Evolutionary conservation across 2,113 vertebrate species (phyloP).

Genomic region (Lepidothrix coronata): DNA sequence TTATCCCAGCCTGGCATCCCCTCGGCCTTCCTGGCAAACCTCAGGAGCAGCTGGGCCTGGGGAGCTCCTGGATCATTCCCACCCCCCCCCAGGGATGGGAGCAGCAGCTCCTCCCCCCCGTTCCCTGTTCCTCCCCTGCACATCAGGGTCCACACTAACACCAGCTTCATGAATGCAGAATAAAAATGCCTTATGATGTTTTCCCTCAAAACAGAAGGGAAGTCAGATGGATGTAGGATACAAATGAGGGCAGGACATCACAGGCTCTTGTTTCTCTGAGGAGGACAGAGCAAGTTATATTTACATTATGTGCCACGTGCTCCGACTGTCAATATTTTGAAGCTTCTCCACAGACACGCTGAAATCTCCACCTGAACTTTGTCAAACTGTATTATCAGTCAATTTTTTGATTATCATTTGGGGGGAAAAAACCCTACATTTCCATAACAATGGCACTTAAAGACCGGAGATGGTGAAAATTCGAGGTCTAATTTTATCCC

Average conservation of each 20-base stretch:
- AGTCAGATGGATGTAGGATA: background rate
- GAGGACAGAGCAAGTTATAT: background rate
- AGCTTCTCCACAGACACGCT: accelerated
- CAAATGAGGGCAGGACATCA: background rate
- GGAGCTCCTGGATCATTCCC: background rate
- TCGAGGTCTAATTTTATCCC: conserved; percentile 7
- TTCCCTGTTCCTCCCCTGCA: accelerated
- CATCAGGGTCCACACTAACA: accelerated
- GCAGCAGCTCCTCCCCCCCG: accelerated
- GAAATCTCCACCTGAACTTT: conserved; percentile 27
- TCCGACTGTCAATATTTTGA: conserved; percentile 1
- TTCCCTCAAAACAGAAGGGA: background rate
- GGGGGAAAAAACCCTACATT: accelerated
- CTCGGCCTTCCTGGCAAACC: background rate
- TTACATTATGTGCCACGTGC: background rate
- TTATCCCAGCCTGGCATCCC: accelerated
- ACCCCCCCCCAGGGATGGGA: accelerated
- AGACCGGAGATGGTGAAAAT: conserved; percentile 9
- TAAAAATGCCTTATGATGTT: background rate
- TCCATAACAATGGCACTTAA: conserved; percentile 12
- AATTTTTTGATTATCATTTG: background rate
- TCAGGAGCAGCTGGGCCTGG: accelerated
- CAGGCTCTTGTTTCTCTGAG: background rate
- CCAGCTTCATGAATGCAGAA: background rate
- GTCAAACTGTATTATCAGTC: background rate